Base-by-base conservation (phyloP, 2,797 vertebrate genomes). In the Fratercula arctica region DNA sequence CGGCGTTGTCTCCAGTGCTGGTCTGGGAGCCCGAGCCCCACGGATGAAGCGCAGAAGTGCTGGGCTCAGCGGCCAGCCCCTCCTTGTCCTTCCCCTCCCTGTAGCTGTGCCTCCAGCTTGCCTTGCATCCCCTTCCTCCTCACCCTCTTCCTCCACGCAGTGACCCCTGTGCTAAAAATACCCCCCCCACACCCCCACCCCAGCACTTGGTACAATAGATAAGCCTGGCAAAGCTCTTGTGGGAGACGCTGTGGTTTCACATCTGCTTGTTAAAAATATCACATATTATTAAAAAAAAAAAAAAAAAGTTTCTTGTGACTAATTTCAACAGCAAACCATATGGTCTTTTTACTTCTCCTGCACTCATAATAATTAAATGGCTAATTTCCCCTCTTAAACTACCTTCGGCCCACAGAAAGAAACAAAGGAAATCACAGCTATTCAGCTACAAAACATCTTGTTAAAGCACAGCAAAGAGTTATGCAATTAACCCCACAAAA, bases 261-360 rank as follows among this genome's bases (percentile, higher is more conserved):
- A 97, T 97, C 97, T 97, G 96, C 95, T 95, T 98, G 96, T 96
- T 97, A 97, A 98, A 98, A 98, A 97, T 98, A 97, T 96, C 97
- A 97, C 97, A 93, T 97, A 97, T 98, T 98, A 97, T 97, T 69
- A 8, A 93, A 90, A 85, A 89, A 93, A 82, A 83, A 83, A 93
- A 72, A 82, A 87, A 98, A 97, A 98, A 98, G 97, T 97, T 97
- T 97, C 96, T 98, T 97, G 98, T 97, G 97, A 97, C 97, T 98
- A 97, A 98, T 97, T 97, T 98, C 95, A 95, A 97, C 95, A 97
- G 94, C 96, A 97, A 97, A 96, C 97, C 97, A 98, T 98, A 97
- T 97, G 97, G 97, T 97, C 96, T 97, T 96, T 96, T 97, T 95
- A 95, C 96, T 98, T 98, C 96, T 95, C 66, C 60, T 96, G 97